Evolutionary conservation across 2,797 vertebrate genomes (phyloP), one percentile per base, ranked within the genome.

Genomic region (Varecia variegata): DNA sequence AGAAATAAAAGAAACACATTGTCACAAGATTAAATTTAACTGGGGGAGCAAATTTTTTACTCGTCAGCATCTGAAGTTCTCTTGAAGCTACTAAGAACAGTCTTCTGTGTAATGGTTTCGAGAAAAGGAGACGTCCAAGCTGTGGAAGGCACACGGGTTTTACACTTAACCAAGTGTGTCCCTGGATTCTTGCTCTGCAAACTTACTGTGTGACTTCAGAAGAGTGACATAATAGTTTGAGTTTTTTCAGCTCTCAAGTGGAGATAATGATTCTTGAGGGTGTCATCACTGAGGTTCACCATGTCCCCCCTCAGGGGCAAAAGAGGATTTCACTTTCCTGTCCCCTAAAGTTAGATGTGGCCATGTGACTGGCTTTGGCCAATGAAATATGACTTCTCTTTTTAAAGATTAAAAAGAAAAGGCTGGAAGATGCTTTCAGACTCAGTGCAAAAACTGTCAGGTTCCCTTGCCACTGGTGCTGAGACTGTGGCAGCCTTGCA

Each of bases 1-100:
- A 90, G 11, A 81, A 60, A 92, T 25, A 76, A 94, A 84, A 84
- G 50, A 88, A 92, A 77, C 23, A 43, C 17, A 14, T 81, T 96
- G 60, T 93, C 74, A 76, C 32, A 70, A 92, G 62, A 43, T 90
- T 81, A 76, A 85, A 8, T 94, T 93, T 85, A 56, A 80, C 32
- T 71, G 18, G 18, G 32, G 43, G 38, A 23, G 2, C 77, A 90
- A 58, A 73, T 43, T 7, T 80, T 89, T 62, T 38, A 70, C 85
- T 82, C 38, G 56, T 52, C 81, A 54, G 32, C 74, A 52, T 65
- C 70, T 54, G 68, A 76, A 54, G 52, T 76, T 82, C 52, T 47
- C 47, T 65, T 27, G 77, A 85, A 27, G 40, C 73, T 58, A 70
- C 15, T 84, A 21, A 94, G 83, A 92, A 27, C 70, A 30, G 9